Evolutionary conservation across 1,140 invertebrate genomes (phyloP), one percentile per base, ranked within the genome.

Genomic region (Thaumetopoea pityocampa): DNA sequence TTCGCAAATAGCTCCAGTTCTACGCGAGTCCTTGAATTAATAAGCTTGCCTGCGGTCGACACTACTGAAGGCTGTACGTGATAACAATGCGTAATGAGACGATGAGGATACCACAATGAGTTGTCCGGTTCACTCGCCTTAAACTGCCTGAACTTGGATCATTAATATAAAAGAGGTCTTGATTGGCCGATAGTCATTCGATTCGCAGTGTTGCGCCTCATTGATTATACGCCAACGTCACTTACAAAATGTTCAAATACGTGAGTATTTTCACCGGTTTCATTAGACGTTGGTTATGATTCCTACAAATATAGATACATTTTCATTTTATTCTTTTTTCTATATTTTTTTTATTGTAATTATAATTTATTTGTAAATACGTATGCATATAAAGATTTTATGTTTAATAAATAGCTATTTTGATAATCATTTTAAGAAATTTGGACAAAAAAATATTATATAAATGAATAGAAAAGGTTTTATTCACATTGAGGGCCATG

Each of bases 181-280:
- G 10, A 22, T 48, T 54, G 38, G 19, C 28, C 53, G 58, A 42
- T 30, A 8, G 29, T 30, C 53, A 58, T n/a, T 61, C 60, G 69
- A 62, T 63, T 38, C 35, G 37, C 43, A 37, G 33, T 45, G 19
- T 32, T 51, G 37, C 29, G 28, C 18, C 19, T 27, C 35, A 40
- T 43, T 35, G 27, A 10, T 23, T 26, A 26, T 27, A 37, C 17
- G 3, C 14, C 17, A 42, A 41, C 32, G 30, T 27, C 40, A 35
- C n/a, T 9, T 29, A 43, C 51, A 71, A 60, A 18, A 87, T 87
- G 86, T 78, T 87, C 55, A 85, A 79, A 71, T 76, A 77, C 29
- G 71, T 79, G 55, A 85, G 86, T n/a, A n/a, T n/a, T n/a, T n/a
- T n/a, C n/a, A n/a, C n/a, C n/a, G n/a, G n/a, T n/a, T n/a, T n/a